Conservation (phyloP, 2,888 invertebrate genomes). For the Pantelozetes paolii region DNA sequence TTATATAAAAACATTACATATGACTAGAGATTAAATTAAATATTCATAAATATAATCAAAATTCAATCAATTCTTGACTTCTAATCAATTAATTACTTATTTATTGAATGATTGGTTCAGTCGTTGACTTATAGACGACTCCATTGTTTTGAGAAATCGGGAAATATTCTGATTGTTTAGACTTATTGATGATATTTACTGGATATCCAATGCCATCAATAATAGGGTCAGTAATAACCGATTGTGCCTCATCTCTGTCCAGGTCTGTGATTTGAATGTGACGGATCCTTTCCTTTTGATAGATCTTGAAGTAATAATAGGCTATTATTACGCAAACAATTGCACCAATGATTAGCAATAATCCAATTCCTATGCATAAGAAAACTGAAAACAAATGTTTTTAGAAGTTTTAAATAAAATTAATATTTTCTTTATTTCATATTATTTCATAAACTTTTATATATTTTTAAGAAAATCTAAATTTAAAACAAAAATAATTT, state of each 20-base stretch:
- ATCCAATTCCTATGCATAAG: constrained; percentile 1
- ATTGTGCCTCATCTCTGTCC: constrained; percentile 1
- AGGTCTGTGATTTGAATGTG: constrained; percentile 20
- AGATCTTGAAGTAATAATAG: constrained; percentile 8
- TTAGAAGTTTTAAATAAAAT: too few species aligned
- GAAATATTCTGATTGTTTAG: not conserved
- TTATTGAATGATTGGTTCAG: constrained; percentile 30
- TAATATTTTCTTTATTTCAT: too few species aligned
- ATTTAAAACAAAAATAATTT: not conserved
- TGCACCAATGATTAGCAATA: not conserved
- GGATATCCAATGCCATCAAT: constrained; percentile 17
- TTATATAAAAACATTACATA: too few species aligned
- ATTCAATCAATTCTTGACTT: too few species aligned
- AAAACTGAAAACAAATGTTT: not conserved
- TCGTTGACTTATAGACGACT: constrained; percentile 20
- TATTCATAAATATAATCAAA: too few species aligned
- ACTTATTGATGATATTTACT: not conserved
- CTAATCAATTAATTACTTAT: too few species aligned
- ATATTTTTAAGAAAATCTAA: not conserved
- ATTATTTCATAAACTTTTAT: too few species aligned
- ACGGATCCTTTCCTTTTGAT: not conserved
- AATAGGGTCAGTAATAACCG: constrained; percentile 7
- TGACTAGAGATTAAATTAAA: too few species aligned
- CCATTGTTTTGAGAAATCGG: constrained; percentile 5
- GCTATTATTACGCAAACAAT: constrained; percentile 3